Conservation (phyloP, 2,113 vertebrate species). For the Corythornis madagascariensis region DNA sequence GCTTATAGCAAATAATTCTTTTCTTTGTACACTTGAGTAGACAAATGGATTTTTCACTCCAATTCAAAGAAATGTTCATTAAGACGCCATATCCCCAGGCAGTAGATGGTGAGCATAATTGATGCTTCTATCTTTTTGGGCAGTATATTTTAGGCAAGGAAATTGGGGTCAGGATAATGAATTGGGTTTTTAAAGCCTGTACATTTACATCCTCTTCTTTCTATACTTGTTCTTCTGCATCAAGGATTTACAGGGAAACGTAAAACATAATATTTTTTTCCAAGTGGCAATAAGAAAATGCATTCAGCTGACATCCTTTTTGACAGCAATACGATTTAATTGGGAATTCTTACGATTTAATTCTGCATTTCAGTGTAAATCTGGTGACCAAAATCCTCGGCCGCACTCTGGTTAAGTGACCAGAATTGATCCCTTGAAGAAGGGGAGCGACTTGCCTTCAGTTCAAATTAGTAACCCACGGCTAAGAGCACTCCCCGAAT, state of each 20-base stretch:
- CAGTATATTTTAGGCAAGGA: conserved; percentile 61
- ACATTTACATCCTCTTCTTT: conserved; percentile 66
- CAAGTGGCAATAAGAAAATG: conserved; percentile 21
- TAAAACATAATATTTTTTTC: not conserved
- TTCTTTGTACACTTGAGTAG: conserved; percentile 55
- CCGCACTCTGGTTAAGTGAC: not conserved
- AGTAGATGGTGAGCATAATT: conserved; percentile 77
- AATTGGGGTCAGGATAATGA: conserved; percentile 73
- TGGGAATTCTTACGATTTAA: not conserved
- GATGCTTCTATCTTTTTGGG: conserved; percentile 79
- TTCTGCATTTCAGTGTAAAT: conserved; percentile 27
- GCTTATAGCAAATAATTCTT: not conserved
- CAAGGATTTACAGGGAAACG: not conserved
- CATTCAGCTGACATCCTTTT: not conserved
- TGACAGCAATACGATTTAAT: conserved; percentile 6
- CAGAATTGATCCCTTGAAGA: conserved; percentile 47
- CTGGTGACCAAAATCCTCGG: not conserved
- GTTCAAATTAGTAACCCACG: conserved; percentile 39
- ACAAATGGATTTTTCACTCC: conserved; percentile 82
- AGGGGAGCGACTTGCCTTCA: not conserved
- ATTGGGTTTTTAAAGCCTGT: conserved; percentile 67
- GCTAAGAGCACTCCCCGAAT: conserved; percentile 38
- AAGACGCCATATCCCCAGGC: conserved; percentile 77
- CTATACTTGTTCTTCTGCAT: not conserved
- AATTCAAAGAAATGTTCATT: conserved; percentile 81